These are phyloP conservation scores for Thymallus thymallus DNA, from an alignment of 2,113 vertebrate genomes.

Conservation along the genomic window DNA sequence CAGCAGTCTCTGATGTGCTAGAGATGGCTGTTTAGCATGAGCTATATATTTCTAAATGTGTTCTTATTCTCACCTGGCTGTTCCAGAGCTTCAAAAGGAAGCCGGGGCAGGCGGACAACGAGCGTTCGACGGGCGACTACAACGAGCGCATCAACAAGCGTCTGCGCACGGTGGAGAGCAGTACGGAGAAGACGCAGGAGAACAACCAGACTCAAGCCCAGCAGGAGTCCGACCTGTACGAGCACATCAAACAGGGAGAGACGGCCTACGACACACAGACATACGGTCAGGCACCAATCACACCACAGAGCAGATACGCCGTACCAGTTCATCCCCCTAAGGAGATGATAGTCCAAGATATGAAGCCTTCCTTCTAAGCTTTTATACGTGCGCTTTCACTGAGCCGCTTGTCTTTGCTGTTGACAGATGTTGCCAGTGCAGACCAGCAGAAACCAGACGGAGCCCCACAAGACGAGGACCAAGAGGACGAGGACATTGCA, in stretches of 20 bases:
- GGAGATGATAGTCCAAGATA: neutral
- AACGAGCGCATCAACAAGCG: constrained; percentile 85
- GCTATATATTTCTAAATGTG: neutral
- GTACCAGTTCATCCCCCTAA: neutral
- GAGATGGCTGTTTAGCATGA: too few species aligned
- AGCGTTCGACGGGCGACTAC: constrained; percentile 84
- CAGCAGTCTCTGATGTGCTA: too few species aligned
- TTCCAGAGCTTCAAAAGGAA: constrained; percentile 92
- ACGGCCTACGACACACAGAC: constrained; percentile 86
- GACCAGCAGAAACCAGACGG: constrained; percentile 83
- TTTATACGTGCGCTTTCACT: neutral
- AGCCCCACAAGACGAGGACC: constrained; percentile 62
- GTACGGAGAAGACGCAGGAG: constrained; percentile 53
- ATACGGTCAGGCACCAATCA: constrained; percentile 76
- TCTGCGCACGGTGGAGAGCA: constrained; percentile 80
- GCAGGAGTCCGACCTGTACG: constrained; percentile 85
- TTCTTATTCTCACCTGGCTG: neutral
- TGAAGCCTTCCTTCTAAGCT: neutral
- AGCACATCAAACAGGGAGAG: constrained; percentile 83
- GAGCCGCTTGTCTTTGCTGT: neutral
- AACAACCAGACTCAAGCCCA: constrained; percentile 45
- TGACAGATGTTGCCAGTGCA: constrained; percentile 84
- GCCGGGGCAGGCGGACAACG: constrained; percentile 87
- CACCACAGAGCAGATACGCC: neutral
- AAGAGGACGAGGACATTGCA: constrained; percentile 71